These are phyloP conservation scores for Taxidea taxus DNA, from an alignment of 2,113 vertebrate genomes.

Conservation along the genomic window DNA sequence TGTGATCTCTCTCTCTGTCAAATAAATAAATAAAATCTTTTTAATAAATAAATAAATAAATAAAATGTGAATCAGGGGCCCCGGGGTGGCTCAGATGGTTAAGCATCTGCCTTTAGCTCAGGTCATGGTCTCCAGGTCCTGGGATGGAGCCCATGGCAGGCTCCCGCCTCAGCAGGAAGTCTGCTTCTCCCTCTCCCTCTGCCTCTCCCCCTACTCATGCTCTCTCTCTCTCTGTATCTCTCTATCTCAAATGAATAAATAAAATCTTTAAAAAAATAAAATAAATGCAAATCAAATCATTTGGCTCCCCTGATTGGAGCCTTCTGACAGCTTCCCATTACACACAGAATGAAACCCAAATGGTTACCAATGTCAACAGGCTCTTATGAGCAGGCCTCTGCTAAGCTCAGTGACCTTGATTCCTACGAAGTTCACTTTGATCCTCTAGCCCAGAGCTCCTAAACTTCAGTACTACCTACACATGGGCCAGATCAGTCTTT, in stretches of 20 bases:
- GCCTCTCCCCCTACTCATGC: not conserved
- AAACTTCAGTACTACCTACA: not conserved
- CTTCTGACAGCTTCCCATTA: not conserved
- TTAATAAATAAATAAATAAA: not conserved
- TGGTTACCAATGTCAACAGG: not conserved
- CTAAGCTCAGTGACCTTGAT: not conserved
- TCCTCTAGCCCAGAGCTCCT: not conserved
- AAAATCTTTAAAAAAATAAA: not conserved
- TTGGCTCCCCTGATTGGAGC: not conserved
- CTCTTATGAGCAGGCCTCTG: not conserved
- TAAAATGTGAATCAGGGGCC: slow-evolving; percentile 24
- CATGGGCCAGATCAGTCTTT: not conserved
- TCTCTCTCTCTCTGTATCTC: not conserved
- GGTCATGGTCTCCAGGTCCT: no score
- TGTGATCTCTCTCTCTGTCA: not conserved
- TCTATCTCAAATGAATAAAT: no score
- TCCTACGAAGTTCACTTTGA: not conserved
- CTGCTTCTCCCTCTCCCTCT: no score
- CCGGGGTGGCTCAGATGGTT: no score
- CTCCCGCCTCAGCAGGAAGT: not conserved
- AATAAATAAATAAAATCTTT: no score
- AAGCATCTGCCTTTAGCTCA: no score
- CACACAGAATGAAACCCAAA: not conserved
- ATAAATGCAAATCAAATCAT: slow-evolving; percentile 20
- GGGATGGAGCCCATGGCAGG: no score